A percentile compares a stretch with the other conserved stretches of the same genome.
These are phyloP conservation scores for Plotosus lineatus DNA, from an alignment of 2,113 vertebrate species.

Conservation along the genomic window DNA sequence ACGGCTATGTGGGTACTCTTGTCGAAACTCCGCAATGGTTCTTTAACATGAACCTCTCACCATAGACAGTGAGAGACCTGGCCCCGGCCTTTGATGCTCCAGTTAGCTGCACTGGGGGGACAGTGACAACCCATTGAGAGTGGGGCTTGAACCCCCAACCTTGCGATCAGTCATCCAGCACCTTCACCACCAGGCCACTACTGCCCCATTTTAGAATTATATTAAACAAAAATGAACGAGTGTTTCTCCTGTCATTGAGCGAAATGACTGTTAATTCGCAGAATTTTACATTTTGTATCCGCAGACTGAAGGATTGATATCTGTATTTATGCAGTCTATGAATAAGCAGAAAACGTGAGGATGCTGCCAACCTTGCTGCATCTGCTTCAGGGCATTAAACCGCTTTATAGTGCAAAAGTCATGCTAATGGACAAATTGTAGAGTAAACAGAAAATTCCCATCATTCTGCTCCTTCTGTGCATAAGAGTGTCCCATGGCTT, in stretches of 20 bases:
- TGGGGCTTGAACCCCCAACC: too few relatives aligned
- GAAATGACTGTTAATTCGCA: not conserved
- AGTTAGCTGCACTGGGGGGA: too few relatives aligned
- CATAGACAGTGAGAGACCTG: too few relatives aligned
- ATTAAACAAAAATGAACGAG: not conserved
- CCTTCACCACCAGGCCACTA: not conserved
- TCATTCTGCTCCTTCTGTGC: not conserved
- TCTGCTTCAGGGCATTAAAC: not conserved
- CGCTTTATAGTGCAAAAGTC: not conserved
- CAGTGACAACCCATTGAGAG: too few relatives aligned
- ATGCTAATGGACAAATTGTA: not conserved
- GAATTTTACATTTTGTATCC: too few relatives aligned
- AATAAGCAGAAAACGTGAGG: not conserved
- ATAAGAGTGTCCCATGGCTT: not conserved
- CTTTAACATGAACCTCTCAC: too few relatives aligned
- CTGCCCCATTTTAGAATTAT: not conserved
- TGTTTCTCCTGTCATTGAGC: not conserved
- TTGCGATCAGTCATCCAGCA: too few relatives aligned
- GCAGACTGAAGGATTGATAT: not conserved
- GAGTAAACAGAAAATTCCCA: not conserved
- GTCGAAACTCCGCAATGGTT: too few relatives aligned
- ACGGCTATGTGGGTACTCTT: too few relatives aligned
- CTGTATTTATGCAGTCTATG: not conserved
- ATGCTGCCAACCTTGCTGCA: not conserved
- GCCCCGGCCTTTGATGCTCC: too few relatives aligned